Evolutionary conservation across 1,140 invertebrate species (phyloP).

Genomic region (Drosophila oshimai): DNA sequence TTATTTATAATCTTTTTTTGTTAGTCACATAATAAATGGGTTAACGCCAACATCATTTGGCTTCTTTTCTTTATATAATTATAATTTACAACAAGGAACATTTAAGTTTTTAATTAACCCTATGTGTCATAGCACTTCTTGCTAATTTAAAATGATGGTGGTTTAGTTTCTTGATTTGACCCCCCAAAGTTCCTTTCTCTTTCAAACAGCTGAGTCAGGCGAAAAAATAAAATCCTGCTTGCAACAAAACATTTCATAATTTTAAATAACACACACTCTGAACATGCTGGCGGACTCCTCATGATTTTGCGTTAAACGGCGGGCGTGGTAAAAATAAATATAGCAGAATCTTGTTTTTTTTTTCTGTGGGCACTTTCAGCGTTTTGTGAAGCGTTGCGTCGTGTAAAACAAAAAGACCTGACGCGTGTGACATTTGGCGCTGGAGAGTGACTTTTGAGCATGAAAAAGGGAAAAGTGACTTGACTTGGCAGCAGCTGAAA

Average conservation of each 20-base stretch:
- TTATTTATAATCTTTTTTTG: constrained; percentile 13
- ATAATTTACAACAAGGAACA: too few species aligned
- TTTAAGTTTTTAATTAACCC: too few species aligned
- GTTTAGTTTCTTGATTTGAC: too few species aligned
- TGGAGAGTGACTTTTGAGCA: constrained; percentile 56
- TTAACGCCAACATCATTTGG: background rate
- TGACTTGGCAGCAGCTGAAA: constrained; percentile 19
- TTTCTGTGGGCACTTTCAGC: constrained; percentile 18
- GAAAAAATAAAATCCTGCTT: constrained; percentile 7
- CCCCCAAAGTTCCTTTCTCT: too few species aligned
- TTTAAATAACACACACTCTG: constrained; percentile 9
- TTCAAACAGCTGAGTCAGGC: background rate
- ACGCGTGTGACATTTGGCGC: constrained; percentile 72
- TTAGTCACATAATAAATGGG: constrained; percentile 17
- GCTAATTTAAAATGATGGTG: too few species aligned
- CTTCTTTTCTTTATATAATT: background rate
- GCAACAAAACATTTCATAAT: constrained; percentile 10
- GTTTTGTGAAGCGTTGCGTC: constrained; percentile 27
- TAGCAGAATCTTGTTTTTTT: constrained; percentile 22
- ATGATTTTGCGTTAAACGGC: constrained; percentile 52
- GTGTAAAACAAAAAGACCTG: constrained; percentile 58
- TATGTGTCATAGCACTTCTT: too few species aligned
- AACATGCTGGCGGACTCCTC: constrained; percentile 30
- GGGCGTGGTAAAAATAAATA: constrained; percentile 64
- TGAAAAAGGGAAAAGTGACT: constrained; percentile 10